A percentile compares a stretch with the other conserved stretches of the same genome.
Evolutionary conservation across 1,140 invertebrate species (phyloP).

Genomic region (Laupala kohalensis): DNA sequence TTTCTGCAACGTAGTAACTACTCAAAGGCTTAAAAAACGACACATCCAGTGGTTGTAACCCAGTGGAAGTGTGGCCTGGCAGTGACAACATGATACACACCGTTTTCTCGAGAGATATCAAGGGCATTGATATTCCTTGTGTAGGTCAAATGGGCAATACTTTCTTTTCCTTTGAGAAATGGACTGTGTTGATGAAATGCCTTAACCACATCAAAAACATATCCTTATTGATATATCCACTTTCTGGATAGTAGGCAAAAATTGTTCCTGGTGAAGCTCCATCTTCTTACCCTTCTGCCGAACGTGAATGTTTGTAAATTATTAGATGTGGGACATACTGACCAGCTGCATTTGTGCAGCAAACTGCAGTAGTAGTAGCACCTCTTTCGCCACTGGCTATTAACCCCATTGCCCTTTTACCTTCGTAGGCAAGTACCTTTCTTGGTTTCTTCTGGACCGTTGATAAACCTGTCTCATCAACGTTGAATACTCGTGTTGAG

Average conservation of each 20-base stretch:
- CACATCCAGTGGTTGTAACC: conserved; percentile 12
- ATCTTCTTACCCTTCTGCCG: conserved; percentile 22
- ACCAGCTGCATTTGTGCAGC: conserved; percentile 23
- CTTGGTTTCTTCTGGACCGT: conserved; percentile 21
- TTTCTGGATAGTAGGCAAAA: conserved; percentile 6
- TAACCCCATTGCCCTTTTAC: conserved; percentile 26
- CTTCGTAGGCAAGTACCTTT: conserved; percentile 24
- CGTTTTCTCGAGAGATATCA: conserved; percentile 7
- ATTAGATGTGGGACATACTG: conserved; percentile 23
- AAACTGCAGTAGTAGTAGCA: conserved; percentile 28
- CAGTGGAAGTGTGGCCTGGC: conserved; percentile 9
- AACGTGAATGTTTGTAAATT: conserved; percentile 16
- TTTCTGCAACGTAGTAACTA: background rate
- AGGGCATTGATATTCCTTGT: background rate
- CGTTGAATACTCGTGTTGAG: conserved; percentile 27
- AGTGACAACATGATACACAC: conserved; percentile 8
- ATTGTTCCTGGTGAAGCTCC: too few relatives aligned
- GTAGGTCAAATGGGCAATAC: background rate
- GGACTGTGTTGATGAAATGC: background rate
- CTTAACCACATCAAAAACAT: conserved; percentile 5
- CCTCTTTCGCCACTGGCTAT: conserved; percentile 30
- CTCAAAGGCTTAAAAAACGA: conserved; percentile 4
- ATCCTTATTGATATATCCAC: conserved; percentile 6
- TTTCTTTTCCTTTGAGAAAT: background rate
- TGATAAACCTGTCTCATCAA: conserved; percentile 23